These are phyloP conservation scores for Virgularia gustaviana DNA, from an alignment of 92 coral and sea anemone genomes.

Conservation along the genomic window DNA sequence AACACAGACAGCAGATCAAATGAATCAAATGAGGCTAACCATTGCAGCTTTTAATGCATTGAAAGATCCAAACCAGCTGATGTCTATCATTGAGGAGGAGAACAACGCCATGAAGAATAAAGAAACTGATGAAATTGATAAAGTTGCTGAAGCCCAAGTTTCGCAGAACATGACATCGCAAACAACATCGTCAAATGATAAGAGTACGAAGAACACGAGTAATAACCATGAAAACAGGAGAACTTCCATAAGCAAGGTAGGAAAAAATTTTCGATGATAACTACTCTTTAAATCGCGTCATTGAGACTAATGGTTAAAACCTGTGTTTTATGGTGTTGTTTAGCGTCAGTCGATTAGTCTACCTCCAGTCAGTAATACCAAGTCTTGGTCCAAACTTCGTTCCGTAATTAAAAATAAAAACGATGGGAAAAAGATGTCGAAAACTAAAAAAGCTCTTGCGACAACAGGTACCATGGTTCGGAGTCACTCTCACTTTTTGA, in stretches of 20 bases:
- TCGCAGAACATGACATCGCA: neutral
- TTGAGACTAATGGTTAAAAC: no score
- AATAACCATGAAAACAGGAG: no score
- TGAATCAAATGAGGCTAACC: slow-evolving; percentile 5
- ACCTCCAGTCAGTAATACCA: neutral
- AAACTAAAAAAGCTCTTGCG: neutral
- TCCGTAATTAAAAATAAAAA: slow-evolving; percentile 7
- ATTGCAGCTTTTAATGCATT: slow-evolving; percentile 24
- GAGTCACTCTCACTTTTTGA: no score
- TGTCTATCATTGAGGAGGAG: neutral
- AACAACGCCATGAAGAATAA: neutral
- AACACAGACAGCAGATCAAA: neutral
- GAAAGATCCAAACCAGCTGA: neutral
- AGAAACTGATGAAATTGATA: slow-evolving; percentile 8
- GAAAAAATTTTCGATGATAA: no score
- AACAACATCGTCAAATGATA: neutral
- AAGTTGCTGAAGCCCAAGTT: slow-evolving; percentile 22
- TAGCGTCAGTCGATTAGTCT: no score
- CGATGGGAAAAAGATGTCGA: slow-evolving; percentile 8
- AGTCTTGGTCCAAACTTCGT: slow-evolving; percentile 22
- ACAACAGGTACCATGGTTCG: neutral
- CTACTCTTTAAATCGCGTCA: no score
- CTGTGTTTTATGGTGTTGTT: no score
- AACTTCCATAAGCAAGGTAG: no score
- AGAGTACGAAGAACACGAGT: neutral